phyloP scores from a whole-genome alignment of 2,888 invertebrate species.

The Agrenia bidenticulata region DNA sequence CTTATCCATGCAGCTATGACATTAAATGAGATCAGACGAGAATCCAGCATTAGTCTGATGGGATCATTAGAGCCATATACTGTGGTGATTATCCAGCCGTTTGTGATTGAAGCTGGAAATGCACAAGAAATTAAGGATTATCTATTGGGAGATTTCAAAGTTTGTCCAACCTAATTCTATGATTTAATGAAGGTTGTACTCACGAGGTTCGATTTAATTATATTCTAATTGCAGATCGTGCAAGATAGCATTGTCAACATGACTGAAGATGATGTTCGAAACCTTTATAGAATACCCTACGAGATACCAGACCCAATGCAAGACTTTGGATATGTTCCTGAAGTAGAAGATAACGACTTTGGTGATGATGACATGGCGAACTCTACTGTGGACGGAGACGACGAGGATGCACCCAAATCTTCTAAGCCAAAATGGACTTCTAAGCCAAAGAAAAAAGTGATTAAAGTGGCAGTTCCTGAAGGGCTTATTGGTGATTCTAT shows the following conservation, averaged over 20 bases:
- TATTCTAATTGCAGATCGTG: constrained; percentile 31
- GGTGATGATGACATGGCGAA: constrained; percentile 3
- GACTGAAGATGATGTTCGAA: constrained; percentile 40
- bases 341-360: constrained; percentile 6
- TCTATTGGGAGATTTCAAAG: constrained; percentile 46
- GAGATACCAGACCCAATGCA: constrained; percentile 39
- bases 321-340: not conserved
- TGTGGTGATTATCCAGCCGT: constrained; percentile 42
- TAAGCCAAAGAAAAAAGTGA: constrained; percentile 31
- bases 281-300: constrained; percentile 44
- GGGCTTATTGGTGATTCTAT: constrained; percentile 42
- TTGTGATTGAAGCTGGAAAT: constrained; percentile 39
- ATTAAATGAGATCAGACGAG: constrained; percentile 31
- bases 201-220: not conserved
- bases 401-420: constrained; percentile 1
- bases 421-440: not conserved
- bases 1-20: not conserved
- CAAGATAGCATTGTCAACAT: constrained; percentile 36
- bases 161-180: constrained; percentile 1
- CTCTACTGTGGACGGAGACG: constrained; percentile 7
- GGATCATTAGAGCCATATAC: constrained; percentile 42
- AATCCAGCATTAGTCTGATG: constrained; percentile 44
- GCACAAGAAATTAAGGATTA: constrained; percentile 45
- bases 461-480: constrained; percentile 32
- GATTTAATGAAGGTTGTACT: not conserved